phyloP scores from a whole-genome alignment of 2,888 invertebrate genomes.

The Diaphora mendica region DNA sequence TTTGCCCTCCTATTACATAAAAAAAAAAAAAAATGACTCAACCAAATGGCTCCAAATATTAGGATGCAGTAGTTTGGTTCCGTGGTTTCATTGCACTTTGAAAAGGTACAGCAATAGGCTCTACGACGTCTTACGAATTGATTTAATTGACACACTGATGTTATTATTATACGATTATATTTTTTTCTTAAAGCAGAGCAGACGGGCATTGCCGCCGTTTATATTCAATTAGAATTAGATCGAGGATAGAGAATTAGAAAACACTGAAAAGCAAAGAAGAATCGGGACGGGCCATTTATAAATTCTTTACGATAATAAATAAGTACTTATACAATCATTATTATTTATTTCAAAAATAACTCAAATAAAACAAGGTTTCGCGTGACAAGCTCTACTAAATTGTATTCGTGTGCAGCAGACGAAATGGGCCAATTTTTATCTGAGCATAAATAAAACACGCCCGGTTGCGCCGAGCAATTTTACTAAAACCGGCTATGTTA shows the following conservation, averaged over 20 bases:
- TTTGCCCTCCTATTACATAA: too few species aligned
- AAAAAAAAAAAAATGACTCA: too few species aligned
- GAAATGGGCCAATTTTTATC: constrained; percentile 79
- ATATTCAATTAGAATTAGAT: too few species aligned
- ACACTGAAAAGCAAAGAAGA: too few species aligned
- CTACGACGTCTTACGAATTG: not conserved
- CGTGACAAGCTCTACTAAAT: constrained; percentile 60
- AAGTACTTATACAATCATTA: constrained; percentile 31
- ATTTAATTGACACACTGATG: not conserved
- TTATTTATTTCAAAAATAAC: constrained; percentile 31
- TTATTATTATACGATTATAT: too few species aligned
- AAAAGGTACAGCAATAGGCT: not conserved
- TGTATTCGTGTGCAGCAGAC: constrained; percentile 58
- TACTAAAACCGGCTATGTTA: constrained; percentile 72
- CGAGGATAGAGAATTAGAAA: too few species aligned
- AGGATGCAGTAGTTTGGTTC: not conserved
- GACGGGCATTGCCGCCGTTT: too few species aligned
- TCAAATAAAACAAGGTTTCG: constrained; percentile 35
- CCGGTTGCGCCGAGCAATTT: constrained; percentile 74
- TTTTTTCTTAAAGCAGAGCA: too few species aligned
- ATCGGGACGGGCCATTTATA: not conserved
- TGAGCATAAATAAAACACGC: constrained; percentile 79
- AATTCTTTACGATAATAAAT: not conserved
- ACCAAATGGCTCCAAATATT: not conserved
- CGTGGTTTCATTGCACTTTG: not conserved